Base-by-base conservation (phyloP, 2,113 vertebrate genomes). In the Scomber scombrus region DNA sequence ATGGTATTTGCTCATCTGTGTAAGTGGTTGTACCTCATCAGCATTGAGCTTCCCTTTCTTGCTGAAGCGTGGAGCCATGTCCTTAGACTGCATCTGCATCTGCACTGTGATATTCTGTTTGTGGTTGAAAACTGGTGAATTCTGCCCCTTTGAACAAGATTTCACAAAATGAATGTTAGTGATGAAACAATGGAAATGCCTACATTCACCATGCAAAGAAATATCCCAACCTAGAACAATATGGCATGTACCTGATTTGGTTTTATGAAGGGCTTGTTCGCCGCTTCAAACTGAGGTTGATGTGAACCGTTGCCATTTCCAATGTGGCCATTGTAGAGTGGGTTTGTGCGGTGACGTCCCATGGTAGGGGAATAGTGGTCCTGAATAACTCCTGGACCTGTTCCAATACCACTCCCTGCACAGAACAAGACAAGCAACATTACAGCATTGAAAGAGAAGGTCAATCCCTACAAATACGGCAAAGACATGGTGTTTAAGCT, bases 331-430 rank as follows among this genome's bases (percentile, higher is more conserved):
- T 98, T 99, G 88, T 97, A 99, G 69, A 98, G 95, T 1, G 96
- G 97, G 92, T 96, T 98, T 90, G 97, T 94, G 86, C 98, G 97
- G 94, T 99, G 98, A 82, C 98, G 97, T 82, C 97, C 97, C 96
- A 99, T 96, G 74, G 97, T 98, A 81, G 98, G 98, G 71, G 98
- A 99, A 92, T 98, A 99, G 94, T 98, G 96, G 93, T 99, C 97
- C 95, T 99, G 98, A 92, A 99, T 99, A 92, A 99, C 98, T 85
- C 98, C 98, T 91, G 98, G 98, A 95, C 98, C 98, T 89, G 98
- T 99, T 89, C 98, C 98, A 92, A 99, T 99, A 93, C 97, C 96
- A 74, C 95, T 96, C 75, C 98, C 98, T 99, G 54, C 3, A 0
- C 9, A 75, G 79, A 52, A 31, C 5, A 81, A 61, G 1, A 61